Conservation (phyloP, 1,140 invertebrate species). For the Bemisia tabaci region DNA sequence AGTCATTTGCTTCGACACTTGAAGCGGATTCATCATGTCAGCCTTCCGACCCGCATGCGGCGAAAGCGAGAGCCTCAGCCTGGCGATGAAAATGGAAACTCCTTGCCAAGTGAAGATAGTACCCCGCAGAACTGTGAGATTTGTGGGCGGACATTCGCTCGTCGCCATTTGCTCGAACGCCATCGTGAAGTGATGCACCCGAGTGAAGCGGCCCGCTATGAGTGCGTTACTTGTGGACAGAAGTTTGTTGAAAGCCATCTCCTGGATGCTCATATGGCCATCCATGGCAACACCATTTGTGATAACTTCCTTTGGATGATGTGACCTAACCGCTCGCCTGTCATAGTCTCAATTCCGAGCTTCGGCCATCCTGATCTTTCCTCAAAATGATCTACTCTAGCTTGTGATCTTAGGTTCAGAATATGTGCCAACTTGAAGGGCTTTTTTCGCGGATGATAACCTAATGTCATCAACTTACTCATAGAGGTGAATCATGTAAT, state of each 20-base stretch:
- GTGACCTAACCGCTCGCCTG: too few relatives aligned
- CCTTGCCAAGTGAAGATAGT: constrained; percentile 7
- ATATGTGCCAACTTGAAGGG: too few relatives aligned
- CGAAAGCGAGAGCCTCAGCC: constrained; percentile 3
- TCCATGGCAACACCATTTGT: constrained; percentile 20
- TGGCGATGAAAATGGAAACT: constrained; percentile 17
- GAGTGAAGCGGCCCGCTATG: constrained; percentile 10
- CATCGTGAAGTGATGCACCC: constrained; percentile 12
- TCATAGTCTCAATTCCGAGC: too few relatives aligned
- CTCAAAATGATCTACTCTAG: too few relatives aligned
- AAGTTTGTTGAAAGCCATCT: constrained; percentile 19
- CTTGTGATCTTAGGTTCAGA: too few relatives aligned
- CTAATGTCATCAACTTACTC: too few relatives aligned
- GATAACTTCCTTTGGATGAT: constrained; percentile 23
- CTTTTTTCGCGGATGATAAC: too few relatives aligned
- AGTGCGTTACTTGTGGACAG: constrained; percentile 21
- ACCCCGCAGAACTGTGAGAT: constrained; percentile 15
- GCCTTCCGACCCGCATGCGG: constrained; percentile 11
- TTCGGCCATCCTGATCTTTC: too few relatives aligned
- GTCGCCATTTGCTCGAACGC: constrained; percentile 18
- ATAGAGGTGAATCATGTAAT: too few relatives aligned
- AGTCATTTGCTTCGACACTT: constrained; percentile 21
- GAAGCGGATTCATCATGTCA: constrained; percentile 18
- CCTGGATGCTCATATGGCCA: constrained; percentile 20
- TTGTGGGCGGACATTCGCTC: constrained; percentile 17